Base-by-base conservation (phyloP, 2,888 invertebrate species). In the Orthonevra nobilis region DNA sequence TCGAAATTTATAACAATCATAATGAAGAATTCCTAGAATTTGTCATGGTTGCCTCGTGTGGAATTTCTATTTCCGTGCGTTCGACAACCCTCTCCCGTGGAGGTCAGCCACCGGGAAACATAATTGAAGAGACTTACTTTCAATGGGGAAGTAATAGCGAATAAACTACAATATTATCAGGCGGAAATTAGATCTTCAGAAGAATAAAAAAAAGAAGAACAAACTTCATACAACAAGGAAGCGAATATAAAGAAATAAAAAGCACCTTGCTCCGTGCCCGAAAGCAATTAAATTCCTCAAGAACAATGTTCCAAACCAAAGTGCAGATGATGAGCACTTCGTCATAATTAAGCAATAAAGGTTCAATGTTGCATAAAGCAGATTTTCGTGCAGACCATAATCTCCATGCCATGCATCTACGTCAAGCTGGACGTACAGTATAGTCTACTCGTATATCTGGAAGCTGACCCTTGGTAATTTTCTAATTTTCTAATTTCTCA, bases 311-410 rank as follows among this genome's bases (percentile, higher is more conserved):
- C 54, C 34, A 74, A 69, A 64, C 50, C 56, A 15, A 69, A 50
- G 68, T 56, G 12, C 30, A n/a, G 12, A 20, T 34, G 19, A 40
- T 54, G 42, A 52, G 54, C 52, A 52, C 48, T 54, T 60, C 48
- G 46, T 66, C 77, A 64, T 70, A 77, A 77, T 77, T 77, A 77
- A 77, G 77, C 70, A 70, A 72, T 70, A 60, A 70, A 77, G 54
- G 64, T 44, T 70, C 75, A 64, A 70, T 75, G 75, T 63, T 63
- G 69, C 69, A 69, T 69, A 69, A 63, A 75, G 56, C 52, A 63
- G 75, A 77, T 64, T 64, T 52, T 63, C 64, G 58, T 70, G 63
- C 58, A 30, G 38, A 12, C 17, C 23, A n/a, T 38, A 38, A 56
- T 68, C 48, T 58, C 14, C 20, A 17, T 40, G 44, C 17, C 23